These are phyloP conservation scores for Athalia cordata DNA, from an alignment of 2,888 invertebrate species.

Conservation along the genomic window DNA sequence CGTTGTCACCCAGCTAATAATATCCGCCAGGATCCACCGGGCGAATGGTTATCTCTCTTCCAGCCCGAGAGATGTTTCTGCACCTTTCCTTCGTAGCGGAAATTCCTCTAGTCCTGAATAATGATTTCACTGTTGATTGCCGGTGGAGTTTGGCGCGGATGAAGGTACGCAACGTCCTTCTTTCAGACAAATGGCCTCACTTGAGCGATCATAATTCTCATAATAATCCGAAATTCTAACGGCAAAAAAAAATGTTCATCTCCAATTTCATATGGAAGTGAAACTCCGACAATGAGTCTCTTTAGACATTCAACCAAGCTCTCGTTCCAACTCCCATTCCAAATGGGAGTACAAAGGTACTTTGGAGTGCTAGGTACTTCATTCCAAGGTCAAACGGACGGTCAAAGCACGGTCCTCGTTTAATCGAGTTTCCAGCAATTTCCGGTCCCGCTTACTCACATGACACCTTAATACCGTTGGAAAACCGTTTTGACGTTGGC, in stretches of 20 bases:
- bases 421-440: slow-evolving; percentile 21
- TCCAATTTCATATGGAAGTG: neutral
- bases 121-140: slow-evolving; percentile 5
- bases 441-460: neutral
- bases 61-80: neutral
- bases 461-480: neutral
- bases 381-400: neutral
- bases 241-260: neutral
- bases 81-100: slow-evolving; percentile 18
- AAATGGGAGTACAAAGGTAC: neutral
- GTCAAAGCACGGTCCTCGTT: neutral
- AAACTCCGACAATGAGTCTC: neutral
- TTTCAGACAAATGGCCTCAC: neutral
- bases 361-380: neutral
- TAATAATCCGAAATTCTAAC: neutral
- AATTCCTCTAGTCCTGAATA: slow-evolving; percentile 20
- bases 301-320: too few relatives aligned
- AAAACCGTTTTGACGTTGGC: neutral
- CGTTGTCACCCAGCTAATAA: slow-evolving; percentile 38
- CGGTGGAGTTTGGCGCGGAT: too few relatives aligned
- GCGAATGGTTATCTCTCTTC: slow-evolving; percentile 1
- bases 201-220: neutral
- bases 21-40: slow-evolving; percentile 28
- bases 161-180: too few relatives aligned
- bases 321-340: neutral